These are phyloP conservation scores for Habrosyne pyritoides DNA, from an alignment of 2,888 invertebrate species.

Conservation along the genomic window DNA sequence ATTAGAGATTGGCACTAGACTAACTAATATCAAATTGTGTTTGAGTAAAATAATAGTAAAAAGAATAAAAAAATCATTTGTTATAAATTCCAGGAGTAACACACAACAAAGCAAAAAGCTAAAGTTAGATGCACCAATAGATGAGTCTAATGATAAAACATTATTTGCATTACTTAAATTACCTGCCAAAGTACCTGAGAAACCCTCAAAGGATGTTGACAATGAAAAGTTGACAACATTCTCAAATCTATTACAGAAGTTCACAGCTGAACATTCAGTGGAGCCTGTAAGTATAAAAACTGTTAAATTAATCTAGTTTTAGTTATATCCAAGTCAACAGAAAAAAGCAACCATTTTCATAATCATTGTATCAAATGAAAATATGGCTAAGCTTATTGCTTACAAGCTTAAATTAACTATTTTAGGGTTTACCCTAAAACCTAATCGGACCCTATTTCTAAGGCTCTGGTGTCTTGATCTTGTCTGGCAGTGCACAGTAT, in stretches of 20 bases:
- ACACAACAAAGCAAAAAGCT: slow-evolving; percentile 56
- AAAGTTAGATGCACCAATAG: slow-evolving; percentile 55
- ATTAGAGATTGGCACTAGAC: too few species aligned
- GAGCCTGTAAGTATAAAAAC: slow-evolving; percentile 59
- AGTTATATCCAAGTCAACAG: not conserved
- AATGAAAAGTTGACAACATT: slow-evolving; percentile 73
- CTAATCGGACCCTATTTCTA: too few species aligned
- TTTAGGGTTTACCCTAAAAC: too few species aligned
- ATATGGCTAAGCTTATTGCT: too few species aligned
- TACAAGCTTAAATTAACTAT: too few species aligned
- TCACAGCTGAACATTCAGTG: slow-evolving; percentile 72
- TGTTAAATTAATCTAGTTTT: not conserved
- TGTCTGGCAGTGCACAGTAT: too few species aligned
- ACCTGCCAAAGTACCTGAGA: slow-evolving; percentile 60
- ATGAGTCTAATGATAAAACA: slow-evolving; percentile 83
- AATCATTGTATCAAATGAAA: too few species aligned
- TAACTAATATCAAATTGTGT: too few species aligned
- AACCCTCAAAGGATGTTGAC: slow-evolving; percentile 55
- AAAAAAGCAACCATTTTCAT: too few species aligned
- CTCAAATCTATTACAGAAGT: slow-evolving; percentile 76
- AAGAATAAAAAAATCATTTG: too few species aligned
- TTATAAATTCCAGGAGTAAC: slow-evolving; percentile 47
- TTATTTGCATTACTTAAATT: slow-evolving; percentile 81
- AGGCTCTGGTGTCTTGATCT: too few species aligned
- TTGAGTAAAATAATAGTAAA: too few species aligned